Conservation (phyloP, 2,113 vertebrate genomes). For the Megaceryle torquata region DNA sequence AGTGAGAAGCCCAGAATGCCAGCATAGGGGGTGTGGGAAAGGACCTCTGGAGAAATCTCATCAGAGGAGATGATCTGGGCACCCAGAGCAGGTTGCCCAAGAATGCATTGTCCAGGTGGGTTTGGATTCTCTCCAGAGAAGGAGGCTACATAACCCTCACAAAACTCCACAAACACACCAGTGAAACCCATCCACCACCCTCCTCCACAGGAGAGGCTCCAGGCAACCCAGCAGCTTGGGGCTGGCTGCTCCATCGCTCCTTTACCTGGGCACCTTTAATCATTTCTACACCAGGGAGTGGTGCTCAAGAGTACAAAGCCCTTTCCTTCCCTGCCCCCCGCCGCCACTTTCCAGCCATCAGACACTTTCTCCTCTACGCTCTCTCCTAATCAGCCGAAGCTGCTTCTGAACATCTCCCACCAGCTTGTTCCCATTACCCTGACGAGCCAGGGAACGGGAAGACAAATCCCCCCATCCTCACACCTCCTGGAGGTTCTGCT, state of each 20-base stretch:
- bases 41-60: not conserved
- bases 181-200: not conserved
- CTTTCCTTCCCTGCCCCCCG: not conserved
- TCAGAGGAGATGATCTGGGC: no score
- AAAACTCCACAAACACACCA: not conserved
- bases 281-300: not conserved
- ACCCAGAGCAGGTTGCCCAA: not conserved
- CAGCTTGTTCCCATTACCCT: conserved; percentile 10
- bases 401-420: not conserved
- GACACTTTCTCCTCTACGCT: not conserved
- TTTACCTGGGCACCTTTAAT: not conserved
- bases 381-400: conserved; percentile 3
- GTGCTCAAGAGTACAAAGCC: not conserved
- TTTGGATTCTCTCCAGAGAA: not conserved
- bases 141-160: not conserved
- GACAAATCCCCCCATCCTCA: not conserved
- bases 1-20: not conserved
- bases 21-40: not conserved
- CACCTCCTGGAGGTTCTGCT: not conserved
- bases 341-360: not conserved
- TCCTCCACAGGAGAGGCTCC: not conserved
- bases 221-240: rapidly evolving
- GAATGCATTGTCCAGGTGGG: no score
- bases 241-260: not conserved
- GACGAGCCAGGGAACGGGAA: not conserved